Evolutionary conservation across 2,888 invertebrate genomes (phyloP), one percentile per base, ranked within the genome.

Genomic region (Aethes cnicana): DNA sequence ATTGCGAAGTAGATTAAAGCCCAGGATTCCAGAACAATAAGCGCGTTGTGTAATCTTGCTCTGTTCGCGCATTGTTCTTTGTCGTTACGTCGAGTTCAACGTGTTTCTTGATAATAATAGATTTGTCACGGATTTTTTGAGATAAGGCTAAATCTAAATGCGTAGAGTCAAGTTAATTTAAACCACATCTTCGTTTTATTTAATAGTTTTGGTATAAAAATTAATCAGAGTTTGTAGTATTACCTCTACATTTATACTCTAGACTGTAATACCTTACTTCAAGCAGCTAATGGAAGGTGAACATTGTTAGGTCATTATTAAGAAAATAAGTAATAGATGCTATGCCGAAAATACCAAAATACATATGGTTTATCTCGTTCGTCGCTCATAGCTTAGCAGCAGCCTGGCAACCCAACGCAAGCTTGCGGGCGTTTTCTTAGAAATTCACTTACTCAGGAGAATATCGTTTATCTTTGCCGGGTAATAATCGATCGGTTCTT

Each of bases 31-130:
- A 43, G 43, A 52, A 52, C 52, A 52, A 46, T 52, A 52, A 44
- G 33, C 44, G 32, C 44, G 44, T 46, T 47, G 47, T 52, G 41
- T 42, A 42, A 42, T 46, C 52, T 52, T 52, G 28, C 28, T 17
- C 41, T 28, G 46, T 46, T 52, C 39, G 25, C 23, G 50, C 28
- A 52, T 52, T 52, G 52, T 52, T 52, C 52, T 52, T 52, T 52
- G 52, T 52, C 30, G 46, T 52, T 46, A 52, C 46, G 18, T 37
- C 14, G 32, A 37, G 50, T 54, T 43, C 26, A 26, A 49, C 43
- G 49, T 49, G 49, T 54, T 48, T 26, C 49, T 43, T 41, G 37
- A 54, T 54, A 43, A 53, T 48, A 54, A 54, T 48, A 54, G 33
- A 44, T 54, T 54, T 49, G 54, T 54, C 44, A 54, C 54, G 48